These are phyloP conservation scores for Platysteira castanea DNA, from an alignment of 2,113 vertebrate genomes.

Conservation along the genomic window DNA sequence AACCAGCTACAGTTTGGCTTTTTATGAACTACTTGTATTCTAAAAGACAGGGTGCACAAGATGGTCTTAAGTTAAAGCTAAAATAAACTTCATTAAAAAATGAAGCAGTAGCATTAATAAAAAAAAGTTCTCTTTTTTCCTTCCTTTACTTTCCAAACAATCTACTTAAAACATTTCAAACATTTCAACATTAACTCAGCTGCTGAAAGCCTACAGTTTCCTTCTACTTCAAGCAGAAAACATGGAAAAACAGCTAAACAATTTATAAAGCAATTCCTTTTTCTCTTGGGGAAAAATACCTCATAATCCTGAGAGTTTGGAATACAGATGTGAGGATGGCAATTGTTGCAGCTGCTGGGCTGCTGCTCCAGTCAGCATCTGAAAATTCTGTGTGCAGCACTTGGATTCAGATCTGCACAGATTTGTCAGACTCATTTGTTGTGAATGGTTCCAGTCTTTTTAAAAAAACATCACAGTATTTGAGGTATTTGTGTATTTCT, in stretches of 20 bases:
- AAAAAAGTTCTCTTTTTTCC: not conserved
- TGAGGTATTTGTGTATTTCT: not conserved
- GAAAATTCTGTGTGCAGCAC: not conserved
- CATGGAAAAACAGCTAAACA: not conserved
- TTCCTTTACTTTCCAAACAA: not conserved
- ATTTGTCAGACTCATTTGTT: not conserved
- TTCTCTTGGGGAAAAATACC: not conserved
- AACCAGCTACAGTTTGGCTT: not conserved
- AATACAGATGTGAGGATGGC: not conserved
- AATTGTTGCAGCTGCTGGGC: not conserved
- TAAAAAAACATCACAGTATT: not conserved
- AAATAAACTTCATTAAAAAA: not conserved
- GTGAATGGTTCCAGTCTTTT: not conserved
- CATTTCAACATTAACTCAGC: not conserved
- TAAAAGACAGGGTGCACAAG: not conserved
- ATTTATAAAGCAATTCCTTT: not conserved
- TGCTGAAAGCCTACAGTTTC: not conserved
- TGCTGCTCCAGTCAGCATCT: not conserved
- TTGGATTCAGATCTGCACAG: not conserved
- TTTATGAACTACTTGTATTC: not conserved
- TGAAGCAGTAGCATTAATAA: not conserved
- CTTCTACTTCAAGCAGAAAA: not conserved
- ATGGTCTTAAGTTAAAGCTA: not conserved
- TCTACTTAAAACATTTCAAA: not conserved
- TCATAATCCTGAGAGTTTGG: not conserved